Conservation (phyloP, 2,888 invertebrate species). For the Spodoptera littoralis region DNA sequence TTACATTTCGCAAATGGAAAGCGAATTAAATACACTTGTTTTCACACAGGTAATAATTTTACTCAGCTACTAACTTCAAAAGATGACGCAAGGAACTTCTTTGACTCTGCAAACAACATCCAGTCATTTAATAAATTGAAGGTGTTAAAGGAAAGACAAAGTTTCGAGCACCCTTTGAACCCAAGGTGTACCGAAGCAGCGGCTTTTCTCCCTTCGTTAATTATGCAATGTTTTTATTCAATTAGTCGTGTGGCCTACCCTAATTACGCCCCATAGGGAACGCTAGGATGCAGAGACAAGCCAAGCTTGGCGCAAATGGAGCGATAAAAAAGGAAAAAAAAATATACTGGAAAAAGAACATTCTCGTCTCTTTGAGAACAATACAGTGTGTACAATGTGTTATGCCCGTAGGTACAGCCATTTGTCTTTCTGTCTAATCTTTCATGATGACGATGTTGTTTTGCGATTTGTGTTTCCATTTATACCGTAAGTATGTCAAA, state of each 20-base stretch:
- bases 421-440: conserved; percentile 84
- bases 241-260: conserved; percentile 81
- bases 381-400: conserved; percentile 73
- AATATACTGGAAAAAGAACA: conserved; percentile 66
- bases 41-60: conserved; percentile 19
- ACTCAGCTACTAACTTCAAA: conserved; percentile 19
- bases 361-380: conserved; percentile 75
- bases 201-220: conserved; percentile 70
- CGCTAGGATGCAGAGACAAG: conserved; percentile 69
- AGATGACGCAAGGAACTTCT: conserved; percentile 20
- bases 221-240: conserved; percentile 87
- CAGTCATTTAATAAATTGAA: conserved; percentile 52
- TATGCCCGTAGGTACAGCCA: conserved; percentile 66
- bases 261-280: conserved; percentile 78
- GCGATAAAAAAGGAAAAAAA: conserved; percentile 70
- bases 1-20: conserved; percentile 21
- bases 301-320: conserved; percentile 76
- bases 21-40: conserved; percentile 15
- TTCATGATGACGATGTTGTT: conserved; percentile 82
- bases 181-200: conserved; percentile 43
- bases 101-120: conserved; percentile 34
- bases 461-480: conserved; percentile 74
- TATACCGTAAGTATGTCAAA: conserved; percentile 70
- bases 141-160: conserved; percentile 53
- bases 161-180: conserved; percentile 57